phyloP scores from a whole-genome alignment of 2,888 invertebrate genomes.

The Cheilosia soror region DNA sequence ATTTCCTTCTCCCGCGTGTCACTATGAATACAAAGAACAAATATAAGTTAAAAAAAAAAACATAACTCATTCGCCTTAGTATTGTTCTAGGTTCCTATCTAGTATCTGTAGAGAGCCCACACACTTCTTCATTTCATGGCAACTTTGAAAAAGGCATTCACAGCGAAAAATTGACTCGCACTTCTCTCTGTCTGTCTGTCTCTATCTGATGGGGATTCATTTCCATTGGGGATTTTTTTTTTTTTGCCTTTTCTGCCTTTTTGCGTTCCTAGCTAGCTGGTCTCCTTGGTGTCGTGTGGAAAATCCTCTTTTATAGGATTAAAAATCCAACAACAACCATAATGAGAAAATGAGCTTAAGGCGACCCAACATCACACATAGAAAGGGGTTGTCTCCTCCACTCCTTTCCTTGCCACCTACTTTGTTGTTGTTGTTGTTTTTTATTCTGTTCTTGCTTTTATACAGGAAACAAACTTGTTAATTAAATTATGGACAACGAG shows the following conservation, averaged over 20 bases:
- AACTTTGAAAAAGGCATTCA: conserved; percentile 38
- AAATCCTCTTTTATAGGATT: conserved; percentile 76
- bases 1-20: conserved; percentile 58
- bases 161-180: conserved; percentile 25
- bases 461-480: conserved; percentile 74
- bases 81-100: conserved; percentile 68
- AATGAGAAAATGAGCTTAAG: conserved; percentile 70
- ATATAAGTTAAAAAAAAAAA: conserved; percentile 7
- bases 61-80: conserved; percentile 57
- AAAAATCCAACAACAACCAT: conserved; percentile 60
- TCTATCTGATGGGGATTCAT: conserved; percentile 60
- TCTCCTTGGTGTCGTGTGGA: conserved; percentile 75
- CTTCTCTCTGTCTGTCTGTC: conserved; percentile 24
- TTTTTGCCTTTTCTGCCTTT: conserved; percentile 26
- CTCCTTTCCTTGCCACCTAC: conserved; percentile 65
- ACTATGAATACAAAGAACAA: conserved; percentile 29
- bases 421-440: conserved; percentile 29
- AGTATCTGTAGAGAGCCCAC: conserved; percentile 11
- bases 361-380: conserved; percentile 29
- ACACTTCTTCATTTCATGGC: conserved; percentile 1
- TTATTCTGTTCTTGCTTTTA: conserved; percentile 22
- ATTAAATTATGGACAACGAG: conserved; percentile 70
- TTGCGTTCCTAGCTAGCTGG: conserved; percentile 32
- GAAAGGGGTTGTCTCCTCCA: conserved; percentile 65
- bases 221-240: conserved; percentile 31